Evolutionary conservation across 92 coral and sea anemone genomes (phyloP).

Genomic region (Porites divaricata): DNA sequence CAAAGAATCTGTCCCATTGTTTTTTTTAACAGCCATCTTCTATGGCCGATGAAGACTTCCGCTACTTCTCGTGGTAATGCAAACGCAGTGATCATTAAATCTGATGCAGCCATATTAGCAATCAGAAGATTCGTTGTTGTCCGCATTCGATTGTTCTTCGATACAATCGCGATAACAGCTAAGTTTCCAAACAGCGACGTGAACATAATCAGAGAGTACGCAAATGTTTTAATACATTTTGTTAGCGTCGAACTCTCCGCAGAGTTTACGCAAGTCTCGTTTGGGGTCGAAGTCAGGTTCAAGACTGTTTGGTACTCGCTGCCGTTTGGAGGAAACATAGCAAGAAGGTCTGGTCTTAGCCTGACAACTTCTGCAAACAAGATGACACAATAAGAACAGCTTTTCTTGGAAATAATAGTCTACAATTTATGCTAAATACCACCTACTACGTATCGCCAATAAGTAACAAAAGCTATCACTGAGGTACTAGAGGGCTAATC

Average conservation of each 20-base stretch:
- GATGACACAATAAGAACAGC: background rate
- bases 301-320: background rate
- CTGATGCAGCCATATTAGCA: constrained; percentile 60
- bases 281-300: background rate
- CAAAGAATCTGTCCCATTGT: constrained; percentile 33
- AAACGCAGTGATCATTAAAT: constrained; percentile 35
- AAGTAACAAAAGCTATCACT: no score
- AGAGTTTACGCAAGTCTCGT: background rate
- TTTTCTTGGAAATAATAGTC: no score
- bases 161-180: constrained; percentile 30
- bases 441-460: no score
- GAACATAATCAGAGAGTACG: constrained; percentile 30
- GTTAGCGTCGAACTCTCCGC: background rate
- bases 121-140: constrained; percentile 57
- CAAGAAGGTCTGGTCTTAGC: background rate
- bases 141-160: constrained; percentile 39
- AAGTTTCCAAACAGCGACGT: constrained; percentile 43
- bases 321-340: background rate
- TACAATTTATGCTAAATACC: no score
- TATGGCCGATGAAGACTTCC: constrained; percentile 22
- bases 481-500: no score
- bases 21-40: constrained; percentile 40
- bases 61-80: constrained; percentile 52
- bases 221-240: background rate
- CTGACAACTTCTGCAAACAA: background rate